A percentile compares a stretch with the other conserved stretches of the same genome.
Conservation (phyloP, 2,113 vertebrate genomes). For the Aptenodytes forsteri region DNA sequence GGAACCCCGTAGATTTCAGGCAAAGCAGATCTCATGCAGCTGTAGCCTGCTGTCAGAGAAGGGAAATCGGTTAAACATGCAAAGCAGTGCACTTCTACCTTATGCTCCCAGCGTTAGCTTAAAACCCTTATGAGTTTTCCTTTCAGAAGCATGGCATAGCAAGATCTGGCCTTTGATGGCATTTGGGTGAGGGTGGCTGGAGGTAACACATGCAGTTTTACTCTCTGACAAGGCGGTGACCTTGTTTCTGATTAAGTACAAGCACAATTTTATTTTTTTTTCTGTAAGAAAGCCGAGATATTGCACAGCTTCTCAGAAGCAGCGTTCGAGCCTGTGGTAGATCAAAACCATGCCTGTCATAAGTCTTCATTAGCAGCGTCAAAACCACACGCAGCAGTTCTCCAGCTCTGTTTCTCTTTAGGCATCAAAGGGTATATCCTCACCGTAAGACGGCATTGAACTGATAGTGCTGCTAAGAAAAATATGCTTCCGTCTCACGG, state of each 20-base stretch:
- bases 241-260: constrained; percentile 23
- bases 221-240: constrained; percentile 1
- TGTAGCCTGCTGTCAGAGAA: neutral
- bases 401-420: constrained; percentile 13
- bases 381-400: neutral
- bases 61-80: neutral
- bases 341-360: constrained; percentile 46
- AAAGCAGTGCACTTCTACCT: neutral
- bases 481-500: neutral
- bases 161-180: neutral
- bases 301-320: constrained; percentile 17
- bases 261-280: neutral
- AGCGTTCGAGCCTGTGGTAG: constrained; percentile 42
- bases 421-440: constrained; percentile 19
- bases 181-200: neutral
- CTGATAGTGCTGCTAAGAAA: neutral
- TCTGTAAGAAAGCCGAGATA: neutral
- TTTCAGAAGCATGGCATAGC: neutral
- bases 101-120: neutral
- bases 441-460: neutral
- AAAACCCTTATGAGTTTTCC: neutral
- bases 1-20: neutral
- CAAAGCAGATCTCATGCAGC: neutral
- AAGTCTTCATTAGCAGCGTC: constrained; percentile 61
- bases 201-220: neutral